Conservation (phyloP, 2,888 invertebrate species). For the Nemotelus pantherinus region DNA sequence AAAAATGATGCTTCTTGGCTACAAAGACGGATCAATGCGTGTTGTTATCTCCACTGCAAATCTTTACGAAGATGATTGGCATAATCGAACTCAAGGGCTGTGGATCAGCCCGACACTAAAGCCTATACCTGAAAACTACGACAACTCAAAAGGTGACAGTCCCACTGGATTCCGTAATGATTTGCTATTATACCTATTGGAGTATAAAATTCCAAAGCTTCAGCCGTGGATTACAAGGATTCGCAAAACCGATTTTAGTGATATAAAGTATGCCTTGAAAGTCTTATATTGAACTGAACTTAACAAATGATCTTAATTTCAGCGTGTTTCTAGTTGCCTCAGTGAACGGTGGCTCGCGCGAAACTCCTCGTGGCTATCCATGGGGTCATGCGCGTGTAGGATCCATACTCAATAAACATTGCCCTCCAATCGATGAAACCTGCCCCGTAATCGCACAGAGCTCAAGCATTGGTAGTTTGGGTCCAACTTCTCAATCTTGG, state of each 20-base stretch:
- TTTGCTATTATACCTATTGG: conserved; percentile 78
- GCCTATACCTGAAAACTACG: conserved; percentile 68
- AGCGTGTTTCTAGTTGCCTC: conserved; percentile 89
- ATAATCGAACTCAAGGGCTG: conserved; percentile 92
- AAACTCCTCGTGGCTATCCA: conserved; percentile 64
- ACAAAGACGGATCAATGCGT: conserved; percentile 82
- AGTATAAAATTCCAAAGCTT: conserved; percentile 76
- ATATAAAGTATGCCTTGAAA: conserved; percentile 72
- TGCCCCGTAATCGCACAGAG: conserved; percentile 87
- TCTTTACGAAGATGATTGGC: conserved; percentile 91
- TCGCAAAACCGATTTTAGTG: conserved; percentile 81
- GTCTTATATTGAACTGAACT: not conserved
- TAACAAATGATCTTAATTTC: conserved; percentile 52
- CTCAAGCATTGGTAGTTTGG: conserved; percentile 90
- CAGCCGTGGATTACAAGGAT: conserved; percentile 79
- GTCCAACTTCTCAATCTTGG: conserved; percentile 77
- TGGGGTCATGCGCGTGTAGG: conserved; percentile 75
- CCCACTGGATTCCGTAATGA: conserved; percentile 83
- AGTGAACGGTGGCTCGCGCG: conserved; percentile 82
- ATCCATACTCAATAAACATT: conserved; percentile 73
- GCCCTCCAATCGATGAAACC: conserved; percentile 66
- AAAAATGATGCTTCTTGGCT: conserved; percentile 88
- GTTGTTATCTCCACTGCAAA: conserved; percentile 93
- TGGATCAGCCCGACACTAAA: conserved; percentile 90
- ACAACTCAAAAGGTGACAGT: conserved; percentile 76